A percentile compares a stretch with the other conserved stretches of the same genome.
Conservation (phyloP, 1,140 invertebrate genomes). For the Macrobrachium rosenbergii region DNA sequence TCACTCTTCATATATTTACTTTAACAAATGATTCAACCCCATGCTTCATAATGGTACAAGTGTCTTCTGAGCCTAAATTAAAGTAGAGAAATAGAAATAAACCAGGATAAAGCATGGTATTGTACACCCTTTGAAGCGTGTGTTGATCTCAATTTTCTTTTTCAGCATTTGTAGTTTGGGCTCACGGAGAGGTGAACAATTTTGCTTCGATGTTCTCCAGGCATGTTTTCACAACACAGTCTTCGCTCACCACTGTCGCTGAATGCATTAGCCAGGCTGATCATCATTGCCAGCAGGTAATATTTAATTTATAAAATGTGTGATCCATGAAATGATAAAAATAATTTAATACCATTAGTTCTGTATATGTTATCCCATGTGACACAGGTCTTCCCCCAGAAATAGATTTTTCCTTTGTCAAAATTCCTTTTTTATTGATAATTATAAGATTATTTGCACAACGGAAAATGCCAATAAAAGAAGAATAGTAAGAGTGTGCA, state of each 20-base stretch:
- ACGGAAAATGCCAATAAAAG: too few relatives aligned
- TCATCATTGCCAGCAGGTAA: conserved; percentile 81
- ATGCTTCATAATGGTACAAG: too few relatives aligned
- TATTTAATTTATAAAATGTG: neutral
- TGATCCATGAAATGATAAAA: neutral
- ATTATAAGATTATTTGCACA: too few relatives aligned
- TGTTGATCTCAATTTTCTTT: conserved; percentile 55
- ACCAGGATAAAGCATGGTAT: neutral
- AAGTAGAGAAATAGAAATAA: too few relatives aligned
- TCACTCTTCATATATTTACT: neutral
- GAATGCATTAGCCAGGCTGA: conserved; percentile 87
- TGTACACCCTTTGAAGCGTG: neutral
- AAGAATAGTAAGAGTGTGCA: too few relatives aligned
- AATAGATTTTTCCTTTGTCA: too few relatives aligned
- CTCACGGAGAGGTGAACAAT: conserved; percentile 86
- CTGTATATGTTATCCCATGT: too few relatives aligned
- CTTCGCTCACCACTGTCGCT: conserved; percentile 84
- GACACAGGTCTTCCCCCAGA: too few relatives aligned
- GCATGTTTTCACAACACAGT: conserved; percentile 94
- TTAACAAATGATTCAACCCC: neutral
- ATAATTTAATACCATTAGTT: neutral
- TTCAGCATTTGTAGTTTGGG: conserved; percentile 91
- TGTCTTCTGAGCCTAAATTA: too few relatives aligned
- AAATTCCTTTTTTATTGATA: too few relatives aligned
- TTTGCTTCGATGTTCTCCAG: conserved; percentile 85